Percentiles rank a stretch among this genome's conserved stretches.
These are phyloP conservation scores for Nannobrachium achirus DNA, from an alignment of 2,113 vertebrate species.

Conservation along the genomic window DNA sequence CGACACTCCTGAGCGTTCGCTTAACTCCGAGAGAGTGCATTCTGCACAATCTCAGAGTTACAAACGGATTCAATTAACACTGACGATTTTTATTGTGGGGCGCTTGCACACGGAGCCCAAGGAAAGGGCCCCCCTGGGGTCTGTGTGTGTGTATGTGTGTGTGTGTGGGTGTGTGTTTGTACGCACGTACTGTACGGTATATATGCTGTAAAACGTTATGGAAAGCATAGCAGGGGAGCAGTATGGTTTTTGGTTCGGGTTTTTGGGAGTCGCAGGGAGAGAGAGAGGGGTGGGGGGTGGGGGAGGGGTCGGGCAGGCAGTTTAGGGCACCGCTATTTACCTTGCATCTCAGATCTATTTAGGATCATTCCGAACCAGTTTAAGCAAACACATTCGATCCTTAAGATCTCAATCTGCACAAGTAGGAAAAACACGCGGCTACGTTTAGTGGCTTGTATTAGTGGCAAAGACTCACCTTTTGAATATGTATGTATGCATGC, in stretches of 20 bases:
- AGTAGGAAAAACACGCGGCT: conserved; percentile 54
- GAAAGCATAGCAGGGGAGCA: background rate
- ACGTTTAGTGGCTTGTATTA: conserved; percentile 18
- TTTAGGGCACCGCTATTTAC: conserved; percentile 46
- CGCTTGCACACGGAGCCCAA: too few species aligned
- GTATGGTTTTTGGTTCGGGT: conserved; percentile 21
- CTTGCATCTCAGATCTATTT: conserved; percentile 65
- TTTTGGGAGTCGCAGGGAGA: too few species aligned
- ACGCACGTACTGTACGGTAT: too few species aligned
- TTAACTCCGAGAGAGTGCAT: too few species aligned
- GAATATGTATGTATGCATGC: conserved; percentile 30
- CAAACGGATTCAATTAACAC: too few species aligned
- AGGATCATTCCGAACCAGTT: conserved; percentile 69
- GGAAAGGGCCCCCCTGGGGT: too few species aligned
- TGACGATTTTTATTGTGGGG: too few species aligned
- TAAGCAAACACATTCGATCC: conserved; percentile 70
- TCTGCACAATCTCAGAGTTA: too few species aligned
- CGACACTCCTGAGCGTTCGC: too few species aligned
- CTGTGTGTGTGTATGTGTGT: background rate
- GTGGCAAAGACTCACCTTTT: conserved; percentile 46
- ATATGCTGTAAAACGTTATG: too few species aligned
- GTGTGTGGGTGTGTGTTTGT: conserved; percentile 18
- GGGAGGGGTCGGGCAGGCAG: background rate
- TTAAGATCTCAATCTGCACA: conserved; percentile 61
- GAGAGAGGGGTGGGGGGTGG: conserved; percentile 25